Percentiles rank a stretch among this genome's conserved stretches.
Evolutionary conservation across 2,888 invertebrate species (phyloP).

Genomic region (Caenorhabditis imperialis): DNA sequence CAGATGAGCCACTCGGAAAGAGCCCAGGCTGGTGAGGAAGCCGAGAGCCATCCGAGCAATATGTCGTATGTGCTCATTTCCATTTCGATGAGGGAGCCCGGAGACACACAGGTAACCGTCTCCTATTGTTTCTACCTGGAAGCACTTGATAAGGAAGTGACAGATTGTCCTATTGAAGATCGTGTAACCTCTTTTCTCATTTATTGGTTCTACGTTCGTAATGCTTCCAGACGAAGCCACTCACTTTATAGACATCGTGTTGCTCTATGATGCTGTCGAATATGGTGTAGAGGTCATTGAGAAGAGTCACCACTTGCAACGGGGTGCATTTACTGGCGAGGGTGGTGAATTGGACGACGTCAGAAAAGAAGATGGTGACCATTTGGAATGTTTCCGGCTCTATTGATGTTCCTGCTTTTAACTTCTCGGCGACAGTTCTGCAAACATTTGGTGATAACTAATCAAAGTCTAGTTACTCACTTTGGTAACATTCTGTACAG

Average conservation of each 20-base stretch:
- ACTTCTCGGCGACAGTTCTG: conserved; percentile 64
- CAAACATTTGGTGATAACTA: no score
- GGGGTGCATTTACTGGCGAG: conserved; percentile 67
- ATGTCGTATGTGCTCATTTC: conserved; percentile 60
- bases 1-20: conserved; percentile 71
- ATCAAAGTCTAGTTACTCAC: not conserved
- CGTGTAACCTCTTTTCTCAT: no score
- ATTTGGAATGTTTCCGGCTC: conserved; percentile 67
- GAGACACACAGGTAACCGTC: conserved; percentile 65
- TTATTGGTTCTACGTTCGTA: not conserved
- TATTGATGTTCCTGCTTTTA: conserved; percentile 66
- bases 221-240: no score
- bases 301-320: conserved; percentile 67
- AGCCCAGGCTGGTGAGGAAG: conserved; percentile 58
- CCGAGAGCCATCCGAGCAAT: conserved; percentile 69
- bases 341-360: conserved; percentile 68
- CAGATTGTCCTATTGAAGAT: no score
- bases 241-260: conserved; percentile 76
- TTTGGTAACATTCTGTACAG: conserved; percentile 74
- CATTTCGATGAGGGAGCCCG: conserved; percentile 65
- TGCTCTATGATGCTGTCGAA: conserved; percentile 76
- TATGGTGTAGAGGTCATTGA: conserved; percentile 74
- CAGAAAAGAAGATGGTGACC: conserved; percentile 71
- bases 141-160: no score
- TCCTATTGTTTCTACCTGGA: conserved; percentile 68